Percentiles rank a stretch among this genome's conserved stretches.
Conservation (phyloP, 2,888 invertebrate species). For the Hybos culiciformis region DNA sequence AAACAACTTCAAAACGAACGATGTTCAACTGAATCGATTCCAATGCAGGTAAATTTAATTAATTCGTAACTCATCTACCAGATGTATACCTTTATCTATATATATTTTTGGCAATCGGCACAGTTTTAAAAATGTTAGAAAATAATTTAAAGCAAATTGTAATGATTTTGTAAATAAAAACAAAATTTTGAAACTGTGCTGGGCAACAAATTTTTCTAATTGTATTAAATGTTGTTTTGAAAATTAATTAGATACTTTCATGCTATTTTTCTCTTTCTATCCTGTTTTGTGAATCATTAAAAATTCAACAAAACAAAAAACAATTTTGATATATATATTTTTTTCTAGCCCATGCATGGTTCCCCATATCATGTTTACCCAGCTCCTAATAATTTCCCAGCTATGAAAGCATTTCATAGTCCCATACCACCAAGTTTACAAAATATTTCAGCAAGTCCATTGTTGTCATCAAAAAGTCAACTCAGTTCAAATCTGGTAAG, state of each 20-base stretch:
- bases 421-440: slow-evolving; percentile 27
- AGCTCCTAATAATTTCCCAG: slow-evolving; percentile 44
- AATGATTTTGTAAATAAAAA: neutral
- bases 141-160: too few relatives aligned
- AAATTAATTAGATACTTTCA: neutral
- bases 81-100: neutral
- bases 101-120: neutral
- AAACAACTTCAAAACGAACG: slow-evolving; percentile 39
- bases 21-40: slow-evolving; percentile 44
- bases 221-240: neutral
- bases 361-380: slow-evolving; percentile 66
- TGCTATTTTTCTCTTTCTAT: slow-evolving; percentile 4
- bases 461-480: slow-evolving; percentile 27
- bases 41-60: slow-evolving; percentile 49
- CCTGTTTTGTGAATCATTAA: slow-evolving; percentile 1
- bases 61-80: neutral
- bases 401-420: slow-evolving; percentile 46
- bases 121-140: too few relatives aligned
- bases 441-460: slow-evolving; percentile 32
- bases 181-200: neutral
- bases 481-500: slow-evolving; percentile 18
- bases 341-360: slow-evolving; percentile 42
- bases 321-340: neutral
- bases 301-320: too few relatives aligned
- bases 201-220: neutral